phyloP scores from a whole-genome alignment of 2,113 vertebrate species.

The Sander vitreus region DNA sequence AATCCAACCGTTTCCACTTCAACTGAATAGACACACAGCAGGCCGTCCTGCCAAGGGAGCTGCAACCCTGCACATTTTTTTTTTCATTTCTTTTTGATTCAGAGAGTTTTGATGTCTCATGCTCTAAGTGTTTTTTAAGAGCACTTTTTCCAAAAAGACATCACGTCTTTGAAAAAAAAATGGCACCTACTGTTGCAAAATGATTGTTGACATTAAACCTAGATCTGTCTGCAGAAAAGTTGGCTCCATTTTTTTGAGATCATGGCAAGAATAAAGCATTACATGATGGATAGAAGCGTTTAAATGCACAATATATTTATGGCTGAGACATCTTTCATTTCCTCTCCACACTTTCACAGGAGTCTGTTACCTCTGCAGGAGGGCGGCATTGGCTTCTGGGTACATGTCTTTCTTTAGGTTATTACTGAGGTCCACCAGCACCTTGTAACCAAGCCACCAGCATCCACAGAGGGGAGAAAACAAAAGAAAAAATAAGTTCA shows the following conservation, averaged over 20 bases:
- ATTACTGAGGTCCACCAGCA: conserved; percentile 93
- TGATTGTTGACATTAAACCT: conserved; percentile 4
- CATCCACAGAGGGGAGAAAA: not conserved
- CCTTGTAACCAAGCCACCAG: conserved; percentile 35
- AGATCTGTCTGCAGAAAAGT: not conserved
- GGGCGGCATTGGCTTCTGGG: conserved; percentile 89
- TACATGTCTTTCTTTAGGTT: conserved; percentile 90
- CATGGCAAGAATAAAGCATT: not conserved
- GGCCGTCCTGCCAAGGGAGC: conserved; percentile 28
- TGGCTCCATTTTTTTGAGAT: not conserved
- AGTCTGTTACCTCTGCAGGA: conserved; percentile 79
- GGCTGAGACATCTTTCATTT: not conserved
- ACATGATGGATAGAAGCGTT: not conserved
- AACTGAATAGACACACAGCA: conserved; percentile 42
- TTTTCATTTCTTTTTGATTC: conserved; percentile 48
- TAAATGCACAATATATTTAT: conserved; percentile 2
- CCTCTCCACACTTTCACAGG: not conserved
- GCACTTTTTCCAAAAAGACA: conserved; percentile 27
- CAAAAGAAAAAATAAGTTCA: conserved; percentile 6
- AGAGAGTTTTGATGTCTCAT: conserved; percentile 45
- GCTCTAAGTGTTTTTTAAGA: conserved; percentile 35
- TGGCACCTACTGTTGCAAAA: not conserved
- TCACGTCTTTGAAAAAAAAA: not conserved
- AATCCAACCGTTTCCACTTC: conserved; percentile 62
- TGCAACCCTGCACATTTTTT: not conserved